A percentile compares a stretch with the other conserved stretches of the same genome.
These are phyloP conservation scores for Gobio occitaniae DNA, from an alignment of 2,797 vertebrate species.

Conservation along the genomic window DNA sequence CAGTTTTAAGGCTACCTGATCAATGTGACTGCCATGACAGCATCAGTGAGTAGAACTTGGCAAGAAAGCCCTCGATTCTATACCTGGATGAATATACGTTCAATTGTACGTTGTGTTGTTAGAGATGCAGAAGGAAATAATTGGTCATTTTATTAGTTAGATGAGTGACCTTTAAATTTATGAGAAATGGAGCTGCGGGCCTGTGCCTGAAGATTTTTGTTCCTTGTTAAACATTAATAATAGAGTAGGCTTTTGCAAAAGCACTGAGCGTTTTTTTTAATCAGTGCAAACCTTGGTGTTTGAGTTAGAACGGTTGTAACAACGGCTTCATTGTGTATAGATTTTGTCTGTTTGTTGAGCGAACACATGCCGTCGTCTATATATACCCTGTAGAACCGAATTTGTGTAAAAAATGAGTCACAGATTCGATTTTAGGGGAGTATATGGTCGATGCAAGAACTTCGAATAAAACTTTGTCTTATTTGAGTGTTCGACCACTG, in stretches of 20 bases:
- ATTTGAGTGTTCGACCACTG: not conserved
- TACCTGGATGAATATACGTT: not conserved
- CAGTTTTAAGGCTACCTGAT: conserved; percentile 65
- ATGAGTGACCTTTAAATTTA: not conserved
- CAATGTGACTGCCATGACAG: conserved; percentile 34
- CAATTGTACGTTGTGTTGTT: not conserved
- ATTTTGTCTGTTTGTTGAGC: conserved; percentile 4
- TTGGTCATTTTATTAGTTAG: not conserved
- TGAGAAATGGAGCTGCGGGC: not conserved
- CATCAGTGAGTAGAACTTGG: not conserved
- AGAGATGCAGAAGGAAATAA: not conserved
- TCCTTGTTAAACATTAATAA: not conserved
- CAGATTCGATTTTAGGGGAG: conserved; percentile 99
- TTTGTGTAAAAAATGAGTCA: conserved; percentile 99
- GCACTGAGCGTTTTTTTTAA: not conserved
- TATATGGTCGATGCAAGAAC: conserved; percentile 99
- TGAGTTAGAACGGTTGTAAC: not conserved
- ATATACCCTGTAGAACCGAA: conserved; percentile 99
- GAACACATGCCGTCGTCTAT: conserved; percentile 95
- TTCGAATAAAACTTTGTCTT: conserved; percentile 75
- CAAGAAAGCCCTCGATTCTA: not conserved
- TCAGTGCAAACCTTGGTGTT: not conserved
- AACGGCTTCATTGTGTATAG: not conserved
- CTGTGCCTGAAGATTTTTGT: not conserved
- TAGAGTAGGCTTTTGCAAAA: not conserved